Conservation (phyloP, 2,113 vertebrate genomes). For the Opisthocomus hoazin region DNA sequence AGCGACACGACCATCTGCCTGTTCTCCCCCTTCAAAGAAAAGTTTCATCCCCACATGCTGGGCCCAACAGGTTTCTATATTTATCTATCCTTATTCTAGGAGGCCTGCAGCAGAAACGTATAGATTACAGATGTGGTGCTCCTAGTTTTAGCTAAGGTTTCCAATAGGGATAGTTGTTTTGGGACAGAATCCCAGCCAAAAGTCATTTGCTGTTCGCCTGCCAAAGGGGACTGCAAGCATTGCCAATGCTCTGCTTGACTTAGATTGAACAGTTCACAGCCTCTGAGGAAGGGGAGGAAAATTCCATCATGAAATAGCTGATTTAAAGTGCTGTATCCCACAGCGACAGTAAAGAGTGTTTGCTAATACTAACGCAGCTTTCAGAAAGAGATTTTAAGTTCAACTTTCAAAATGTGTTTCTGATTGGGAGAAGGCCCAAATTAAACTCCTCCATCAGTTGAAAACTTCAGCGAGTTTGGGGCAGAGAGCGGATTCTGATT, state of each 20-base stretch:
- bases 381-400: neutral
- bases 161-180: constrained; percentile 35
- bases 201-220: constrained; percentile 16
- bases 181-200: constrained; percentile 33
- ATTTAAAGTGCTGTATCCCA: constrained; percentile 34
- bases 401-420: neutral
- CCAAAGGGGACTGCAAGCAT: constrained; percentile 17
- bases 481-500: neutral
- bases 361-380: neutral
- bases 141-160: constrained; percentile 43
- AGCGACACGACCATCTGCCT: neutral
- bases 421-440: neutral
- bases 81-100: constrained; percentile 45
- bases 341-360: neutral
- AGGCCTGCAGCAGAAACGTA: constrained; percentile 17
- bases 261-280: constrained; percentile 46
- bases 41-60: neutral
- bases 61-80: constrained; percentile 29
- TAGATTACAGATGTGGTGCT: constrained; percentile 49
- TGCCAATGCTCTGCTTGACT: constrained; percentile 49
- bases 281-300: constrained; percentile 47
- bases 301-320: constrained; percentile 33
- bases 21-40: neutral
- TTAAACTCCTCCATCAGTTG: neutral
- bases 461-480: neutral